Conservation (phyloP, 2,888 invertebrate genomes). For the Apamea crenata region DNA sequence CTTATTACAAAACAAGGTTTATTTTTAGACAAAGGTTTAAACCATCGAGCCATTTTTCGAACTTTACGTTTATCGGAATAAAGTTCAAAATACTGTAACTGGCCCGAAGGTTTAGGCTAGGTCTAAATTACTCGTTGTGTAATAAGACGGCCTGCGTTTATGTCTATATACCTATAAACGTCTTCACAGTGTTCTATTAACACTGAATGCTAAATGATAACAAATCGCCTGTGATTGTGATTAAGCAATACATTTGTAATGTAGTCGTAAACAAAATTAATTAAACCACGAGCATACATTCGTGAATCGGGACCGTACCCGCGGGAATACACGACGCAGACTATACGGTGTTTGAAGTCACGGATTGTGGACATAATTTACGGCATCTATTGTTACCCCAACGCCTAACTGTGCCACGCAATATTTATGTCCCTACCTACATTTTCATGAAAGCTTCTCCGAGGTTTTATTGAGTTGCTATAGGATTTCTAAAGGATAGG, state of each 20-base stretch:
- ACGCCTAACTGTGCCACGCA: slow-evolving; percentile 57
- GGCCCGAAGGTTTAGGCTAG: not conserved
- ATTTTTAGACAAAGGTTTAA: too few species aligned
- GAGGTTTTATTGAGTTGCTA: slow-evolving; percentile 24
- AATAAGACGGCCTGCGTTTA: not conserved
- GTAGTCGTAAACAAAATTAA: slow-evolving; percentile 46
- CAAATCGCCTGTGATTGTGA: slow-evolving; percentile 27
- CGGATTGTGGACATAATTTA: slow-evolving; percentile 59
- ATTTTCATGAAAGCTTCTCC: slow-evolving; percentile 29
- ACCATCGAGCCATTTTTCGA: not conserved
- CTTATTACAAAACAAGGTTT: not conserved
- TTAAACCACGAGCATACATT: slow-evolving; percentile 36
- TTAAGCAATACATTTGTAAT: slow-evolving; percentile 39
- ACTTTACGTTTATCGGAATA: not conserved
- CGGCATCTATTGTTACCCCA: slow-evolving; percentile 81
- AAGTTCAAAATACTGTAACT: not conserved
- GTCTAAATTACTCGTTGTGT: not conserved
- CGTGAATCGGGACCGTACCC: slow-evolving; percentile 40
- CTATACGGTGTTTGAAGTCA: slow-evolving; percentile 41
- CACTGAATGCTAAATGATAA: not conserved
- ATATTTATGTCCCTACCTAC: slow-evolving; percentile 55
- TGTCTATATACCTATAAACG: not conserved
- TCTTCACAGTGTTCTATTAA: not conserved
- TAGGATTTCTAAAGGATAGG: slow-evolving; percentile 36
- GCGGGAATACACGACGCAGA: slow-evolving; percentile 43